A percentile compares a stretch with the other conserved stretches of the same genome.
Conservation (phyloP, 2,888 invertebrate genomes). For the Malachius bipustulatus region DNA sequence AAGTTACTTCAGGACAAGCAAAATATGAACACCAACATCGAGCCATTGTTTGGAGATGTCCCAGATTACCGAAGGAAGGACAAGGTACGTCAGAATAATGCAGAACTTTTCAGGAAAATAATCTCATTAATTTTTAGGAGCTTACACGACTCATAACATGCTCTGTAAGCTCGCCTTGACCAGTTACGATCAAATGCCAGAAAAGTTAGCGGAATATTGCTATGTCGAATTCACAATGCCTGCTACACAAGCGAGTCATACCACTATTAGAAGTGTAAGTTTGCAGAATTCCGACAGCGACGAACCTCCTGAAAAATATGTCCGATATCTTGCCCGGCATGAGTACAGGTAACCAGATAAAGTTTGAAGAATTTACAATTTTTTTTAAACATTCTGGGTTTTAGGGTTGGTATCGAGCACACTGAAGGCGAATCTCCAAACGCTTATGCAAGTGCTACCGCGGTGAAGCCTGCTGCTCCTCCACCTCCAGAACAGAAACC, state of each 20-base stretch:
- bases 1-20: constrained; percentile 91
- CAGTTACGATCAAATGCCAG: constrained; percentile 95
- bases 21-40: constrained; percentile 98
- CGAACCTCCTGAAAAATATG: constrained; percentile 95
- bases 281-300: constrained; percentile 74
- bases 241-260: constrained; percentile 87
- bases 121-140: constrained; percentile 50
- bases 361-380: constrained; percentile 5
- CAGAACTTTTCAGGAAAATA: constrained; percentile 1
- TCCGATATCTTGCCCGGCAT: constrained; percentile 89
- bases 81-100: constrained; percentile 55
- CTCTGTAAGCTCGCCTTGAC: constrained; percentile 90
- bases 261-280: constrained; percentile 89
- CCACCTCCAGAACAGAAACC: constrained; percentile 31
- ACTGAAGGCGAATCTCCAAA: constrained; percentile 61
- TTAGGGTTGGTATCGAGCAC: constrained; percentile 80
- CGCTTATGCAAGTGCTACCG: constrained; percentile 52
- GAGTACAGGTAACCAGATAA: constrained; percentile 84
- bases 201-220: constrained; percentile 76
- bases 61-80: constrained; percentile 93
- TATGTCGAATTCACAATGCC: constrained; percentile 99
- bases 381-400: constrained; percentile 12
- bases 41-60: constrained; percentile 96
- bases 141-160: constrained; percentile 95
- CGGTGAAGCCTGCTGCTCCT: constrained; percentile 35